Percentiles rank a stretch among this genome's conserved stretches.
phyloP scores from a whole-genome alignment of 2,113 vertebrate species.

The Chionomys nivalis region DNA sequence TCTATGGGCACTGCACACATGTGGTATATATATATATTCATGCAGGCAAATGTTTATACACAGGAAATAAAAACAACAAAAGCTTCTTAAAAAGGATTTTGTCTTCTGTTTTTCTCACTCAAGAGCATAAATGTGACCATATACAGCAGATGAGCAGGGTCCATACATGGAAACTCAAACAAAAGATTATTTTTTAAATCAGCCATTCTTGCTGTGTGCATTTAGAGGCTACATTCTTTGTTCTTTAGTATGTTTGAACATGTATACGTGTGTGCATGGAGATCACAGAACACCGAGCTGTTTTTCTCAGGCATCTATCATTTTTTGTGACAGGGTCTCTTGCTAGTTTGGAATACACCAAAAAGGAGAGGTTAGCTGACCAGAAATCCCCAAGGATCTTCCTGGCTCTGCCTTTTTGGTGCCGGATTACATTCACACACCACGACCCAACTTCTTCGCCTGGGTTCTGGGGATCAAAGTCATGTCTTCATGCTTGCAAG shows the following conservation, averaged over 20 bases:
- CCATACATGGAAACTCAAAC: neutral
- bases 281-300: neutral
- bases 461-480: neutral
- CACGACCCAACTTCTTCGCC: neutral
- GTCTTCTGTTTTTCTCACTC: neutral
- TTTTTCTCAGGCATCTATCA: neutral
- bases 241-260: too few relatives aligned
- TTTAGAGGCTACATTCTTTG: neutral
- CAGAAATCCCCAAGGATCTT: neutral
- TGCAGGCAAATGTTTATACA: neutral
- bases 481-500: neutral
- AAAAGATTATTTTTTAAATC: neutral
- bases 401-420: neutral
- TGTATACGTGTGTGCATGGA: neutral
- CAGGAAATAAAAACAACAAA: neutral
- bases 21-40: neutral
- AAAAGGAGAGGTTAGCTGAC: neutral
- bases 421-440: neutral
- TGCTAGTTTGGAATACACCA: neutral
- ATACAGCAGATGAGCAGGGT: neutral
- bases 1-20: neutral
- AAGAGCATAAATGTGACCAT: slow-evolving; percentile 2
- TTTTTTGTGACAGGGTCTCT: neutral
- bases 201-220: neutral
- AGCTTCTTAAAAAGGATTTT: neutral